Base-by-base conservation (phyloP, 2,888 invertebrate genomes). In the Nezara viridula region DNA sequence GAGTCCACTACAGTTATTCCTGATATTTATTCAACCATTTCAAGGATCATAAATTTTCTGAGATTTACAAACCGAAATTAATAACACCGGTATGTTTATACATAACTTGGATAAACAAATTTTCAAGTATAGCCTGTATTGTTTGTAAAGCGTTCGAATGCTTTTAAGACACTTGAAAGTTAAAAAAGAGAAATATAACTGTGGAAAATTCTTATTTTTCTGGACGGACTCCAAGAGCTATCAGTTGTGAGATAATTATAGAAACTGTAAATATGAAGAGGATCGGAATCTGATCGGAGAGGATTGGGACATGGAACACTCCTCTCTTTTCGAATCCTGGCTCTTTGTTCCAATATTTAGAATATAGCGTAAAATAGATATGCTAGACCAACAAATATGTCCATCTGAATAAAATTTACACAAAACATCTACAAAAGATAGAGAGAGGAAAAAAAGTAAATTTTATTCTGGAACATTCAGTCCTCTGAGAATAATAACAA, bases 261-360 rank as follows among this genome's bases (percentile, higher is more conserved):
- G 81, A 81, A 81, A 47, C 81, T 81, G 81, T 81, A 81, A 81
- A 81, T 81, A 81, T 81, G 81, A 81, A 44, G 81, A 81, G 44
- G 81, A 47, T 81, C 24, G 44, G 81, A 47, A 47, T 81, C 44
- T n/a, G 81, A 81, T 81, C 81, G 81, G 44, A 12, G 37, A 6
- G 44, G 40, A 47, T 81, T 44, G 40, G 66, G 81, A 81, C n/a
- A 81, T 47, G 44, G 44, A 81, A 81, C 81, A 81, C 81, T 44
- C 81, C n/a, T 47, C 81, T 81, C 40, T n/a, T 16, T 10, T 3
- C 3, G 5, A 2, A 27, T 12, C 6, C 24, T 6, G n/a, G 66
- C 66, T n/a, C n/a, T 37, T 37, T 37, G 6, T 37, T 73, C 37
- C 32, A 73, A 37, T 73, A 37, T 73, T 73, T 37, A 32, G 37